Base-by-base conservation (phyloP, 2,888 invertebrate species). In the Loripinus fragilis region DNA sequence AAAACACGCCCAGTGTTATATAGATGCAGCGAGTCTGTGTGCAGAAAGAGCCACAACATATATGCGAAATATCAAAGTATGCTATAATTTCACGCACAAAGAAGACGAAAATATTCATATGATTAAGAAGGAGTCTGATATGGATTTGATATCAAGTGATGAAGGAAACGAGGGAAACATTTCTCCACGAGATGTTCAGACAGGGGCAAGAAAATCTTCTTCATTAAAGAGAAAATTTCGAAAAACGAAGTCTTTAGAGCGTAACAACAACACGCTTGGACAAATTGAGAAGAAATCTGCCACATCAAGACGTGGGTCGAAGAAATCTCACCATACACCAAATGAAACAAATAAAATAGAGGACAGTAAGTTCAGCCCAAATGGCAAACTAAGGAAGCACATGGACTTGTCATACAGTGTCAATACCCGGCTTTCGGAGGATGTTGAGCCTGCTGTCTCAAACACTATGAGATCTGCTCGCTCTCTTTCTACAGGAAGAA, bases 1-100 rank as follows among this genome's bases (percentile, higher is more conserved):
- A 12, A 65, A 86, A 17, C 71, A 75, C 2, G 84, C 87, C 55
- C 52, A 77, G 10, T 85, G 83, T 12, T 89, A 89, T 70, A 83
- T 81, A 48, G 85, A 78, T n/a, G 89, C 90, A 2, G 72, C 88
- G 17, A 78, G 71, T 10, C 50, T 88, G 23, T 90, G 90, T 50
- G 85, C 83, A 15, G 89, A 89, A 48, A 88, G 87, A 65, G 87
- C 87, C 5, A 81, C 80, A 17, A 78, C 86, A 0, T 91, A 91
- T 71, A 87, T 90, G 81, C 74, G 87, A n/a, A 86, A 89, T 66
- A 90, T 91, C 52, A 91, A 91, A 75, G 89, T 91, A 12, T 86
- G 88, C 52, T 87, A 87, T 55, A 84, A 82, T 50, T 83, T 89
- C 38, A 65, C 76, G 1, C 20, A 20, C 33, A 33, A 33, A 60